Conservation (phyloP, 2,113 vertebrate species). For the Tonatia bakeri region DNA sequence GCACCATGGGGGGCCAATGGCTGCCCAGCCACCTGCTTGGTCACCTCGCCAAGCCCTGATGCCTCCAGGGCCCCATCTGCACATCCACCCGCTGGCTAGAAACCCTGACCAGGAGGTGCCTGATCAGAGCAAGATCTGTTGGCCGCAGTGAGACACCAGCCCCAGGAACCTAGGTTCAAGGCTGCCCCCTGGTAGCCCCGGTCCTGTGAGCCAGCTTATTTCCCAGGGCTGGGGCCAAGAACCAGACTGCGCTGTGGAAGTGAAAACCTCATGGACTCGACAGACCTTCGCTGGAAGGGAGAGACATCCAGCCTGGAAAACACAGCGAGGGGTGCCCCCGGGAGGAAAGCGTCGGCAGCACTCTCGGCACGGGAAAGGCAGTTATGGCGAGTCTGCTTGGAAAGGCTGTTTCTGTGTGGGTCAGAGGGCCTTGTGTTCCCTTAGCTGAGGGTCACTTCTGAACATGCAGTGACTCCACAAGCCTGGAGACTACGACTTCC, state of each 20-base stretch:
- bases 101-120: not conserved
- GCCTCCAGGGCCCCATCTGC: not conserved
- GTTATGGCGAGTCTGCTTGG: not conserved
- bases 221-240: not conserved
- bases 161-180: not conserved
- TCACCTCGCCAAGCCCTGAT: rapidly evolving
- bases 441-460: not conserved
- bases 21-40: no score
- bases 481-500: not conserved
- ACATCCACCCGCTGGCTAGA: not conserved
- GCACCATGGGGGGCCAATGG: not conserved
- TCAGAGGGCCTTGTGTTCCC: not conserved
- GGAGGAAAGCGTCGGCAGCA: not conserved
- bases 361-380: not conserved
- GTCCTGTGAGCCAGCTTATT: rapidly evolving
- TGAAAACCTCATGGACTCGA: not conserved
- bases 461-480: not conserved
- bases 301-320: not conserved
- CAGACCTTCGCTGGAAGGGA: not conserved
- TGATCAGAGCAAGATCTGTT: not conserved
- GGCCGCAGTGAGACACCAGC: not conserved
- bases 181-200: not conserved
- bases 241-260: not conserved
- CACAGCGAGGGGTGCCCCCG: not conserved
- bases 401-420: not conserved